Percentiles rank a stretch among this genome's conserved stretches.
Conservation (phyloP, 2,888 invertebrate genomes). For the Matsumyia berberina region DNA sequence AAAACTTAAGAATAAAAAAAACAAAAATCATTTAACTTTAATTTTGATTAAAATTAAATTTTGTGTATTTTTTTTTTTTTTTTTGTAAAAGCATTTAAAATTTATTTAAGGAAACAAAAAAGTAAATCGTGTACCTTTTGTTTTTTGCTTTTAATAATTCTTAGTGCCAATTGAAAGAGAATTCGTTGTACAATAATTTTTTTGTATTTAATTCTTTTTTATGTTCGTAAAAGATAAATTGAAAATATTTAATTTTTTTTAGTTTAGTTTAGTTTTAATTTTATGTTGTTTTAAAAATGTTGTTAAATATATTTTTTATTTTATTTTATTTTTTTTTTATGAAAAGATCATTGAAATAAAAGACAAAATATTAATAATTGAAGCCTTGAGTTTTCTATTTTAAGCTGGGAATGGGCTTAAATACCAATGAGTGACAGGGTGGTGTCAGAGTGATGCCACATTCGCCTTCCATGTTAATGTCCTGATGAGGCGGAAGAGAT, state of each 20-base stretch:
- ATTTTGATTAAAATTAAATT: slow-evolving; percentile 27
- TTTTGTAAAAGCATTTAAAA: slow-evolving; percentile 22
- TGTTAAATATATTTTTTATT: slow-evolving; percentile 70
- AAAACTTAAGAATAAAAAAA: slow-evolving; percentile 50
- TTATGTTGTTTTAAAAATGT: slow-evolving; percentile 66
- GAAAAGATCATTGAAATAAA: slow-evolving; percentile 61
- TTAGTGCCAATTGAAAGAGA: slow-evolving; percentile 70
- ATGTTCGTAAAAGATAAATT: slow-evolving; percentile 38
- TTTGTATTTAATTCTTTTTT: slow-evolving; percentile 59
- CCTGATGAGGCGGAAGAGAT: slow-evolving; percentile 81
- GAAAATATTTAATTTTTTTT: background rate
- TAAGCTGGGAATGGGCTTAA: slow-evolving; percentile 59
- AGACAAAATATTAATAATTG: slow-evolving; percentile 53
- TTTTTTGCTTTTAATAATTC: slow-evolving; percentile 65
- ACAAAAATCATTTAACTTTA: slow-evolving; percentile 44
- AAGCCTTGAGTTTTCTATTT: slow-evolving; percentile 52
- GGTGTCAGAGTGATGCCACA: slow-evolving; percentile 91
- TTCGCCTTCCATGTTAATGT: slow-evolving; percentile 88
- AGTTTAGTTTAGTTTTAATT: slow-evolving; percentile 45
- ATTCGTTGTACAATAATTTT: slow-evolving; percentile 62
- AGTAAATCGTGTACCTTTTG: slow-evolving; percentile 67
- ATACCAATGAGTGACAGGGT: slow-evolving; percentile 85
- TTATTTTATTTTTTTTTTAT: slow-evolving; percentile 48
- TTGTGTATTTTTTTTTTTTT: slow-evolving; percentile 11
- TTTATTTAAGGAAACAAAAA: slow-evolving; percentile 23